phyloP scores from a whole-genome alignment of 1,140 invertebrate genomes.

The Drosophila cardini region DNA sequence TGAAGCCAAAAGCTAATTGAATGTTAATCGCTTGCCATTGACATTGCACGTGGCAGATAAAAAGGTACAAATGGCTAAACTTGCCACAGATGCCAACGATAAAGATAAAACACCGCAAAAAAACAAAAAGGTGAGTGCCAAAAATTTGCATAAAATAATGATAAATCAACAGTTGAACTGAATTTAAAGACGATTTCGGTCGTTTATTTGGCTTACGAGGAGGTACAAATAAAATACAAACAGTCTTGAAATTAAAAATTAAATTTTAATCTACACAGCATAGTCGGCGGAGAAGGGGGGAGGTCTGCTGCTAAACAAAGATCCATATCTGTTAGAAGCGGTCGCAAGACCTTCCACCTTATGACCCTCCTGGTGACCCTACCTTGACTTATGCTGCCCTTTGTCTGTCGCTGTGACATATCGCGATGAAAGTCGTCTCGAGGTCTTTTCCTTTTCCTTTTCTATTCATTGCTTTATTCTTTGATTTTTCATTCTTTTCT shows the following conservation, averaged over 20 bases:
- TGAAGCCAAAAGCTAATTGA: constrained; percentile 82
- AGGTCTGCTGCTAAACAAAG: constrained; percentile 25
- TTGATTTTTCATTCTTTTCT: constrained; percentile 44
- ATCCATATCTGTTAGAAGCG: constrained; percentile 57
- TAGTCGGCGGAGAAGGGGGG: no score
- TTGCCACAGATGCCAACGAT: constrained; percentile 34
- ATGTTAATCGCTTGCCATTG: constrained; percentile 83
- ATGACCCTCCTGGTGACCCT: background rate
- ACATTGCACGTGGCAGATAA: constrained; percentile 71
- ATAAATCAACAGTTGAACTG: constrained; percentile 69
- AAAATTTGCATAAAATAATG: constrained; percentile 77
- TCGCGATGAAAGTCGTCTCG: constrained; percentile 61
- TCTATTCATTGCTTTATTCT: constrained; percentile 20
- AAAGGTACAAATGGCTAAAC: constrained; percentile 16
- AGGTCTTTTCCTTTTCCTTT: constrained; percentile 20
- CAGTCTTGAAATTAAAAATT: constrained; percentile 83
- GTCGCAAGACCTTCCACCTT: constrained; percentile 6
- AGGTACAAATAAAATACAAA: constrained; percentile 73
- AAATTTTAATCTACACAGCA: constrained; percentile 74
- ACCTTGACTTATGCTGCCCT: constrained; percentile 30
- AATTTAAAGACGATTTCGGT: constrained; percentile 37
- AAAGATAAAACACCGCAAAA: constrained; percentile 20
- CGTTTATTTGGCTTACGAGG: constrained; percentile 55
- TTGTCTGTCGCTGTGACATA: constrained; percentile 68
- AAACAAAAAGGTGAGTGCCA: constrained; percentile 56